Evolutionary conservation across 2,113 vertebrate species (phyloP).

Genomic region (Clarias magur): DNA sequence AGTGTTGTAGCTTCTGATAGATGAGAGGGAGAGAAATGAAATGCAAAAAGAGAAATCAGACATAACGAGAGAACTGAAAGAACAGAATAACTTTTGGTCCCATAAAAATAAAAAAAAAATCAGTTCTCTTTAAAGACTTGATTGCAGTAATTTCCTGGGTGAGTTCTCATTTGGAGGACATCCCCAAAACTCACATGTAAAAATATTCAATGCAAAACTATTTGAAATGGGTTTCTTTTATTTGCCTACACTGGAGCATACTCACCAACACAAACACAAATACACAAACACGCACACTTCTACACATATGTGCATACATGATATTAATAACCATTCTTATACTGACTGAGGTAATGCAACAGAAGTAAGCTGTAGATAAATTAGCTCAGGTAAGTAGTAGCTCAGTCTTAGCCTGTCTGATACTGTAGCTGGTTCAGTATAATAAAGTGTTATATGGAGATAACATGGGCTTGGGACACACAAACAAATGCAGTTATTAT

Average conservation of each 20-base stretch:
- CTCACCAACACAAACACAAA: constrained; percentile 32
- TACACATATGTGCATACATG: constrained; percentile 7
- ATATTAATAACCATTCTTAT: constrained; percentile 28
- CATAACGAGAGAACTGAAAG: neutral
- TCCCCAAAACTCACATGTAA: constrained; percentile 25
- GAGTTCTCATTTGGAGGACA: constrained; percentile 22
- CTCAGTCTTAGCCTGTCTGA: constrained; percentile 41
- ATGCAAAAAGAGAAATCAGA: neutral
- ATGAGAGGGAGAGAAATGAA: constrained; percentile 65
- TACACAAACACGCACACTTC: constrained; percentile 40
- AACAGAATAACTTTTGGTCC: constrained; percentile 22
- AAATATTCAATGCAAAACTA: constrained; percentile 33
- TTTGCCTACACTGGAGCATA: constrained; percentile 50
- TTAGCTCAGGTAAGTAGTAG: constrained; percentile 56
- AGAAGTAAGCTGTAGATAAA: constrained; percentile 45
- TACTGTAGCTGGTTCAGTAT: constrained; percentile 34
- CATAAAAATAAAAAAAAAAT: constrained; percentile 28
- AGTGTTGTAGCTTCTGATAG: constrained; percentile 73
- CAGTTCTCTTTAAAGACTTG: constrained; percentile 17
- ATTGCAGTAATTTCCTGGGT: constrained; percentile 32
- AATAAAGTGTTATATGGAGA: constrained; percentile 23
- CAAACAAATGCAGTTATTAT: constrained; percentile 33
- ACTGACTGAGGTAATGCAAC: constrained; percentile 34
- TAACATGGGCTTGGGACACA: constrained; percentile 19
- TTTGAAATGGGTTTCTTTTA: constrained; percentile 46